Evolutionary conservation across 2,113 vertebrate genomes (phyloP), one percentile per base, ranked within the genome.

Genomic region (Entosphenus tridentatus): DNA sequence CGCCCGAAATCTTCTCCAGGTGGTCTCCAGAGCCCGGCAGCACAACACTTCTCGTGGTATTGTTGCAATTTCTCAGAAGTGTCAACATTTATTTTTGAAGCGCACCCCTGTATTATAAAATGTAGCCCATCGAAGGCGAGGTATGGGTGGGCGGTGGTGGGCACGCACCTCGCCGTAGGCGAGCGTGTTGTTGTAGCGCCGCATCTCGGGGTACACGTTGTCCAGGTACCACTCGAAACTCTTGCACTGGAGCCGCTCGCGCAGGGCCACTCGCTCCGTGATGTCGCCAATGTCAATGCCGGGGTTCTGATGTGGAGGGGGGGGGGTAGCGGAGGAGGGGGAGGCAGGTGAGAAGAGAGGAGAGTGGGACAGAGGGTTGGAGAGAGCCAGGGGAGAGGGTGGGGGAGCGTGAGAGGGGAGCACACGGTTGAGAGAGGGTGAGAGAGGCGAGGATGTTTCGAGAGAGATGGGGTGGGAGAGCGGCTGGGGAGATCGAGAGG

Each of bases 201-300:
- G 81, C 91, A 98, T 98, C 82, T 98, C 93, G 0, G 93, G 90
- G 75, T 98, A 98, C 71, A 98, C 91, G 1, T 96, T 87, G 73
- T 96, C 88, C 68, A 96, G 80, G 80, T 98, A 98, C 93, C 93
- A 98, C 76, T 82, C 83, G 76, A 98, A 98, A 74, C 85, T 96
- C 69, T 80, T 86, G 76, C 93, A 98, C 17, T 91, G 89, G 71
- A 98, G 79, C 70, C 80, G 82, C 75, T 85, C 86, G n/a, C 93
- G 86, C 70, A 98, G 79, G 67, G 87, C 87, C 71, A 85, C 76
- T 62, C 93, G 81, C 75, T 98, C 91, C 0, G 91, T 92, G 69
- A 97, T 87, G 0, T 98, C 90, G 59, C 93, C 93, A 1, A 96
- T 96, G 80, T 98, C 91, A 70, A 98, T 91, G 1, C 91, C 91